Base-by-base conservation (phyloP, 2,113 vertebrate species). In the Chitala chitala region DNA sequence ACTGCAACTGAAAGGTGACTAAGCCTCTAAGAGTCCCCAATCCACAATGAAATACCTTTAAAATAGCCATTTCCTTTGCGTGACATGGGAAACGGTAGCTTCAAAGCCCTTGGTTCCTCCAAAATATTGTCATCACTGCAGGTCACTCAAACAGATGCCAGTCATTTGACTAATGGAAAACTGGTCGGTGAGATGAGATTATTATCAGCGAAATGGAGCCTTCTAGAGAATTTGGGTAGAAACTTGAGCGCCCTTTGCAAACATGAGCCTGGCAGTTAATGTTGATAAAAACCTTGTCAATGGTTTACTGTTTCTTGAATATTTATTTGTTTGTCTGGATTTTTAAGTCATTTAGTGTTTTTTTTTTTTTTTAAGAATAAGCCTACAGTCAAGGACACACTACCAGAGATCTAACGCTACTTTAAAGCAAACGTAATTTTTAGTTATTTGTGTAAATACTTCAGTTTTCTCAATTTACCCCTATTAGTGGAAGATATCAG, bases 281-380 rank as follows among this genome's bases (percentile, higher is more conserved):
- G 40, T 46, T 38, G 22, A 44, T 12, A 26, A 26, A 46, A 3
- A 29, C 22, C 24, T 46, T 22, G 46, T 29, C 38, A 38, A 22
- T 68, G 26, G 40, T 68, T 68, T 68, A 68, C 26, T 68, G 42
- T 68, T 68, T 68, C 10, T 46, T 68, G 20, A 66, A 42, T 26
- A 44, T 65, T 65, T 66, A 42, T 66, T 66, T 66, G 40, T 68
- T 68, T 68, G 64, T 12, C 1, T 68, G 64, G 22, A 42, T 68
- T 5, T 68, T 68, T 68, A 42, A 22, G 63, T 10, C 63, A 65
- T 65, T 65, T 24, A 38, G 13, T 26, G 44, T 38, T 68, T 68
- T 17, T 6, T 46, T 46, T 6, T 13, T 68, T 55, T 68, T 44
- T 22, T 13, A 46, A 42, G 15, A 38, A 48, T 44, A n/a, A 48